phyloP scores from a whole-genome alignment of 2,888 invertebrate species.

The Oscheius myriophilus region DNA sequence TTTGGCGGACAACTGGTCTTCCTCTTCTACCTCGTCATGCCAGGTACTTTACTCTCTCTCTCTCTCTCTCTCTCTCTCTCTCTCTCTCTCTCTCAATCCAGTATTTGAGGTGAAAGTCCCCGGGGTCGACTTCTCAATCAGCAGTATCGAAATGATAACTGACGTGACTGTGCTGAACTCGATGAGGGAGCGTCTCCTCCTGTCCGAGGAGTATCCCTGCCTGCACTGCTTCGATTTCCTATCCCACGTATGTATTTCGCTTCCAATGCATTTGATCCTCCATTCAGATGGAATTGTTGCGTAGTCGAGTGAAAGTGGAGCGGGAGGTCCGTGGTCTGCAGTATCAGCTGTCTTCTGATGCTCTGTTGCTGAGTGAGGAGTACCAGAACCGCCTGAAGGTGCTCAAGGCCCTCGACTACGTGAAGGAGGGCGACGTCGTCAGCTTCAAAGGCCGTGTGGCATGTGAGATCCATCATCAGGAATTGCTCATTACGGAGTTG shows the following conservation, averaged over 20 bases:
- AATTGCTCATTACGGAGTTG: slow-evolving; percentile 89
- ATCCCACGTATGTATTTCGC: slow-evolving; percentile 73
- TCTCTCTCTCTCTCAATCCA: no score
- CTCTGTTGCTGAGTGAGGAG: slow-evolving; percentile 86
- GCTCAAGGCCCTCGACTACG: slow-evolving; percentile 81
- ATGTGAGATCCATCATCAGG: slow-evolving; percentile 68
- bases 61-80: no score
- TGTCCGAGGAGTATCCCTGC: slow-evolving; percentile 70
- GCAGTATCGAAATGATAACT: not conserved
- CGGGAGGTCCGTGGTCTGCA: slow-evolving; percentile 76
- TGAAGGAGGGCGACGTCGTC: slow-evolving; percentile 80
- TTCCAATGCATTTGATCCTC: no score
- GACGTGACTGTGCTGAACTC: slow-evolving; percentile 10
- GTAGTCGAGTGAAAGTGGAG: slow-evolving; percentile 16
- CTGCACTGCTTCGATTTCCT: slow-evolving; percentile 84
- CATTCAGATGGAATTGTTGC: slow-evolving; percentile 17
- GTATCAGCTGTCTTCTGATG: slow-evolving; percentile 84
- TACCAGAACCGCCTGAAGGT: slow-evolving; percentile 80
- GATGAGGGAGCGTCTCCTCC: slow-evolving; percentile 29
- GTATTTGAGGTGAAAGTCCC: slow-evolving; percentile 18
- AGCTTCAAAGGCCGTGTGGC: slow-evolving; percentile 80
- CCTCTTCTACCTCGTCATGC: slow-evolving; percentile 1
- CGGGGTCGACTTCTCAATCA: slow-evolving; percentile 4
- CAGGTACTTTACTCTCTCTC: no score
- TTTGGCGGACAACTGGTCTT: slow-evolving; percentile 21